These are phyloP conservation scores for Melanotaenia parkinsoni DNA, from an alignment of 2,797 vertebrate species.

Conservation along the genomic window DNA sequence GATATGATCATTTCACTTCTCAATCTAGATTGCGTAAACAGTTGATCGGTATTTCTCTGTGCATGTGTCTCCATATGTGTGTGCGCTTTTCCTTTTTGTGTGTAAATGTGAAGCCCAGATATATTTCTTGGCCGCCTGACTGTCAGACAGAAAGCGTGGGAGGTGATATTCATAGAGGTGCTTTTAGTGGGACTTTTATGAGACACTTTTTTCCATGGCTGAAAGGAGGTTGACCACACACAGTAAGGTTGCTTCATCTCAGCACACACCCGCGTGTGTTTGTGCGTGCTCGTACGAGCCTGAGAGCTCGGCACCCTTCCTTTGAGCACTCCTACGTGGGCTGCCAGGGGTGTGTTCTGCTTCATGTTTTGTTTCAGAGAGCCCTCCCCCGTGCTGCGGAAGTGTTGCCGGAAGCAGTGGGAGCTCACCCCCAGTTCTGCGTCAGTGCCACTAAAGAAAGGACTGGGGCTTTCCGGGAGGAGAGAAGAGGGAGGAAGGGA, in stretches of 20 bases:
- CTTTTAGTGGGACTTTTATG: slow-evolving; percentile 84
- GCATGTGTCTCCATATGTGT: slow-evolving; percentile 19
- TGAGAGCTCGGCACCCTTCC: slow-evolving; percentile 64
- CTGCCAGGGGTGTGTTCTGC: slow-evolving; percentile 79
- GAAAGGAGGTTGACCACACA: slow-evolving; percentile 82
- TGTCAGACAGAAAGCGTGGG: slow-evolving; percentile 80
- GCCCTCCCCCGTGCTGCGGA: slow-evolving; percentile 80
- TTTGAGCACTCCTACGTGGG: slow-evolving; percentile 74
- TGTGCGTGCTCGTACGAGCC: slow-evolving; percentile 32
- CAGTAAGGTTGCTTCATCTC: slow-evolving; percentile 68
- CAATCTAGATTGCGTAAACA: slow-evolving; percentile 21
- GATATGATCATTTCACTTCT: slow-evolving; percentile 4
- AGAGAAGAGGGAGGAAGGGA: slow-evolving; percentile 46
- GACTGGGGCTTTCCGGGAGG: slow-evolving; percentile 80
- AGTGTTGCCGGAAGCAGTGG: slow-evolving; percentile 87
- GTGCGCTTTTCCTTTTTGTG: slow-evolving; percentile 26
- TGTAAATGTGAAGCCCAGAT: slow-evolving; percentile 72
- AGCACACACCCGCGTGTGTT: slow-evolving; percentile 37
- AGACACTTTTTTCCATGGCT: slow-evolving; percentile 85
- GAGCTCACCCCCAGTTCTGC: slow-evolving; percentile 83
- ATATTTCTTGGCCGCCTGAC: slow-evolving; percentile 74
- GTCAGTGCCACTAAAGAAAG: slow-evolving; percentile 84
- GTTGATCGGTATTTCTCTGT: slow-evolving; percentile 30
- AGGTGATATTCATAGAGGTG: slow-evolving; percentile 84
- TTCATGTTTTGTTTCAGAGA: slow-evolving; percentile 83